Evolutionary conservation across 2,888 invertebrate genomes (phyloP), one percentile per base, ranked within the genome.

Genomic region (Papilio demoleus): DNA sequence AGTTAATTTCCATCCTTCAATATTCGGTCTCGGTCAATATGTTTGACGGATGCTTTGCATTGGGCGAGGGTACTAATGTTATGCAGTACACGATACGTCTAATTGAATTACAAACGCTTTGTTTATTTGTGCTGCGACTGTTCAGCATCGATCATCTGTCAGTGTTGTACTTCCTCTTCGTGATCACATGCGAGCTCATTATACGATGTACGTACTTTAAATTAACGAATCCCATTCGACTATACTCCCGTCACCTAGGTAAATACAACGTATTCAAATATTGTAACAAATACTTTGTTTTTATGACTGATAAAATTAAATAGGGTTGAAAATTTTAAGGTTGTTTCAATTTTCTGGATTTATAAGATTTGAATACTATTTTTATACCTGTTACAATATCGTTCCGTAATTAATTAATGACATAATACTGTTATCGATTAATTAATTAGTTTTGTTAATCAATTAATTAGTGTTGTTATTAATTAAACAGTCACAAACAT

Each of bases 71-170:
- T 65, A 53, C 24, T 50, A 50, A 61, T 50, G 50, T 67, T 61
- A 65, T 69, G 56, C 65, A 24, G 53, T 61, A 65, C 65, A 69
- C 27, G 61, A 27, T 61, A 17, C 58, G 12, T 47, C 65, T 69
- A 69, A 69, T 69, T 69, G 65, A 69, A 69, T 69, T 61, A 69
- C 65, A 69, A 69, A 40, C 34, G 61, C 65, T 60, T 65, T 69
- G 65, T 69, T 69, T 65, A 65, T 53, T 34, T 42, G 65, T 69
- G 59, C 47, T 77, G 62, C 68, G 72, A 75, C 76, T 74, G 76
- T 74, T 56, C 68, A 72, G 75, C 79, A 84, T 83, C 79, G 77
- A 84, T 85, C 83, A 85, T 78, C 77, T 81, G 84, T 82, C 84
- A 79, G 70, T 71, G 71, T 68, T 74, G 75, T 74, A 81, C 81